Evolutionary conservation across 2,113 vertebrate species (phyloP).

Genomic region (Notechis scutatus): DNA sequence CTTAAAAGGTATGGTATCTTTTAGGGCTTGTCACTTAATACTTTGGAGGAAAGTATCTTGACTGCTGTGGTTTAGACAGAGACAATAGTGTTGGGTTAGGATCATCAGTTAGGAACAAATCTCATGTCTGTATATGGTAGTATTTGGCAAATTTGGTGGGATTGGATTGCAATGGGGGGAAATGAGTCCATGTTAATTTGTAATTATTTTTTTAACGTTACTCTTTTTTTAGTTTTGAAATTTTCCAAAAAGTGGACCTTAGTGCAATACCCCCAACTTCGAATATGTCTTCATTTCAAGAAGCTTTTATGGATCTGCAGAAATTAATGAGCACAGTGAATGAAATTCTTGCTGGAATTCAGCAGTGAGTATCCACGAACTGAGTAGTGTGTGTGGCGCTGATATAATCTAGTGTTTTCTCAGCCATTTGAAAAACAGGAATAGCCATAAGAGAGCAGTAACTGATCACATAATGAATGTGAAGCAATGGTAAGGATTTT

Average conservation of each 20-base stretch:
- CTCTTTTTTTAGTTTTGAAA: slow-evolving; percentile 57
- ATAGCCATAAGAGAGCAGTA: neutral
- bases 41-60: neutral
- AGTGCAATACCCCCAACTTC: slow-evolving; percentile 44
- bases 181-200: neutral
- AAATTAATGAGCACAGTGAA: slow-evolving; percentile 77
- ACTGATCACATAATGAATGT: neutral
- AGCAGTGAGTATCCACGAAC: slow-evolving; percentile 70
- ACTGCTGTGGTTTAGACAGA: neutral
- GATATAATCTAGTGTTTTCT: neutral
- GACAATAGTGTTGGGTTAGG: neutral
- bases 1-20: neutral
- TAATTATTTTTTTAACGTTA: neutral
- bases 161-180: neutral
- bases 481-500: neutral
- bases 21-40: neutral
- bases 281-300: slow-evolving; percentile 73
- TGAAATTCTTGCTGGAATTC: slow-evolving; percentile 81
- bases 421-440: neutral
- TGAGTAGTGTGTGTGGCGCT: neutral
- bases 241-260: slow-evolving; percentile 68
- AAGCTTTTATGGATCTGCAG: slow-evolving; percentile 78
- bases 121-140: neutral
- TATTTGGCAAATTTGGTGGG: neutral
- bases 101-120: neutral